Evolutionary conservation across 2,797 vertebrate genomes (phyloP), one percentile per base, ranked within the genome.

Genomic region (Sebastes steindachneri): DNA sequence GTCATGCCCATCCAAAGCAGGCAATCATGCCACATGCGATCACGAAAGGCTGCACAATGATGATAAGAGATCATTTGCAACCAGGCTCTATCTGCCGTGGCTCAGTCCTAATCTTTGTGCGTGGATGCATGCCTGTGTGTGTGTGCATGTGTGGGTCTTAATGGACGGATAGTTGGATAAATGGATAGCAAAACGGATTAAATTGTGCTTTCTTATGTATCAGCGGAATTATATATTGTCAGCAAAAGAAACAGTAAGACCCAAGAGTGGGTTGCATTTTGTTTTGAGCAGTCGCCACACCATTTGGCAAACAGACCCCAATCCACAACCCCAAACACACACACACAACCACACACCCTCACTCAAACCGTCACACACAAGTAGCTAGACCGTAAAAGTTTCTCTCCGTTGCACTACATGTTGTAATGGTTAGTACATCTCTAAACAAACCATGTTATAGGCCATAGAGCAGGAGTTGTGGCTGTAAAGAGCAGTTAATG

Each of bases 61-160:
- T 73, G 92, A 93, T 93, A 90, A 92, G 89, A 83, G 86, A 91
- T 89, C 41, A 79, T 86, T 84, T 81, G 75, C 73, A 80, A 71
- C 75, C 76, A 35, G 35, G 71, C 92, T 88, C 51, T 76, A 64
- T 86, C 88, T 70, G 73, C 66, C 3, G 25, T 76, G 81, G 77
- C 76, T 87, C 75, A 83, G 67, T 86, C 75, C 82, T 89, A 86
- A 90, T 90, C 86, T 86, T 69, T 82, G 74, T 73, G 71, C 31
- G 23, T 57, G 73, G 73, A 17, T 72, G 62, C 79, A 10, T 79
- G 54, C 37, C 1, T 77, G 25, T 33, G 57, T 70, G 53, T 41
- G 54, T 51, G 55, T 64, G 60, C 8, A 5, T 65, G 66, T 73
- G 73, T 72, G 63, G 67, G 63, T 85, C 68, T 71, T 82, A 21